These are phyloP conservation scores for Tangara arthus DNA, from an alignment of 2,797 vertebrate genomes.

Conservation along the genomic window DNA sequence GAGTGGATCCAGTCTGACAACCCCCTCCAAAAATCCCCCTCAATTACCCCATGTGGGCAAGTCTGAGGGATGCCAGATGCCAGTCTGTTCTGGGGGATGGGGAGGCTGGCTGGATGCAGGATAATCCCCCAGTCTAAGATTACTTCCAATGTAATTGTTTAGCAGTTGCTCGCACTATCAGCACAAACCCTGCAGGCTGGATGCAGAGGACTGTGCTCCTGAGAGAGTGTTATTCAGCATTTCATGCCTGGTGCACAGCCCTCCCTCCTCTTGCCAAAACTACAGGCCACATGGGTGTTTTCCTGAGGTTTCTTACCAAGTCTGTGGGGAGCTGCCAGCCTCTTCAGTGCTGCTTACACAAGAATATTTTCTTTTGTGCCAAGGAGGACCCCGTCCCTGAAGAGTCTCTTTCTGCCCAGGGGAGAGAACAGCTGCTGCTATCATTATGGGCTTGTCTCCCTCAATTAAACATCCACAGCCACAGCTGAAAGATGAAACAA, in stretches of 20 bases:
- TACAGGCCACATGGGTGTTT: neutral
- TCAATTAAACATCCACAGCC: slow-evolving; percentile 41
- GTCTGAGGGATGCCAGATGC: slow-evolving; percentile 30
- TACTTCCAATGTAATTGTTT: slow-evolving; percentile 23
- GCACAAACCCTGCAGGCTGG: neutral
- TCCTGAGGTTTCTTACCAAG: neutral
- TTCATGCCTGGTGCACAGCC: neutral
- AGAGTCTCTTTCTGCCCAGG: neutral
- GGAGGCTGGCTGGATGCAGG: neutral
- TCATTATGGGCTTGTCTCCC: slow-evolving; percentile 23
- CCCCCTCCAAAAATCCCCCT: neutral
- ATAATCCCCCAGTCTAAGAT: slow-evolving; percentile 54
- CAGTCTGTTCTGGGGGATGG: neutral
- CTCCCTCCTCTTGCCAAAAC: neutral
- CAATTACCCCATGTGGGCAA: neutral
- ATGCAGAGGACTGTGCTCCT: neutral
- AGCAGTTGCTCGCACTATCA: neutral
- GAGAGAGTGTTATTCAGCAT: neutral
- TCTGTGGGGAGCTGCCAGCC: neutral
- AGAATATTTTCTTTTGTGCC: neutral
- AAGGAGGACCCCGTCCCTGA: neutral
- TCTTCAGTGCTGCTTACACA: neutral
- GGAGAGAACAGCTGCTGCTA: slow-evolving; percentile 35
- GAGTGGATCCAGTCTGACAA: neutral
- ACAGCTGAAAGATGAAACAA: slow-evolving; percentile 5